A percentile compares a stretch with the other conserved stretches of the same genome.
These are phyloP conservation scores for Brachyalestes nurse DNA, from an alignment of 2,797 vertebrate genomes.

Conservation along the genomic window DNA sequence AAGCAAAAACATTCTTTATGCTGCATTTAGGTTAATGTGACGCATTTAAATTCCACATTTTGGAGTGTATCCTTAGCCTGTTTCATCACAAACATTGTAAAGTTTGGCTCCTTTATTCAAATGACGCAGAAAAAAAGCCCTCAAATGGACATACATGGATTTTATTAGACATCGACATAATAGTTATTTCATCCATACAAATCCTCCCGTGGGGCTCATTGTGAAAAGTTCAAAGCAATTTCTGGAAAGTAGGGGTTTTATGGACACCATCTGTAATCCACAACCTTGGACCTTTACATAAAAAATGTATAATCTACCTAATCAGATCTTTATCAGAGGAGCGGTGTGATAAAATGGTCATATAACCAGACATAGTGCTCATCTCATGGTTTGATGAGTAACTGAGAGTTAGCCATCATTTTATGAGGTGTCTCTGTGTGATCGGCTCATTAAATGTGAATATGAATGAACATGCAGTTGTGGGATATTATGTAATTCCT, in stretches of 20 bases:
- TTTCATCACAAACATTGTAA: no score
- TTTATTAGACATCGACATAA: no score
- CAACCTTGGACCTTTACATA: constrained; percentile 43
- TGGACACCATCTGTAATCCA: background rate
- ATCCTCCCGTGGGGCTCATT: no score
- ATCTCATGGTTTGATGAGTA: background rate
- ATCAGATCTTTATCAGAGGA: constrained; percentile 19
- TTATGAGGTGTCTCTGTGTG: background rate
- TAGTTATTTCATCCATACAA: no score
- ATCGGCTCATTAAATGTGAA: background rate
- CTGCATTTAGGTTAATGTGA: no score
- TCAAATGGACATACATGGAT: no score
- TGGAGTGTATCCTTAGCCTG: no score
- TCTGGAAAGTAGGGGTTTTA: constrained; percentile 19
- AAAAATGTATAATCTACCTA: constrained; percentile 30
- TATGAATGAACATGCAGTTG: background rate
- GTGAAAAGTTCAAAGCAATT: background rate
- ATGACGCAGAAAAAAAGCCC: no score
- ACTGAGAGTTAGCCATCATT: background rate
- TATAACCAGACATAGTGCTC: background rate
- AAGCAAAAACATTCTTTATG: no score
- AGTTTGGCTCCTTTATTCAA: no score
- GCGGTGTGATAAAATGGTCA: background rate
- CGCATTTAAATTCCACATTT: no score
- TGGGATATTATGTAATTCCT: background rate